A percentile compares a stretch with the other conserved stretches of the same genome.
Conservation (phyloP, 2,888 invertebrate species). For the Parnassius mnemosyne region DNA sequence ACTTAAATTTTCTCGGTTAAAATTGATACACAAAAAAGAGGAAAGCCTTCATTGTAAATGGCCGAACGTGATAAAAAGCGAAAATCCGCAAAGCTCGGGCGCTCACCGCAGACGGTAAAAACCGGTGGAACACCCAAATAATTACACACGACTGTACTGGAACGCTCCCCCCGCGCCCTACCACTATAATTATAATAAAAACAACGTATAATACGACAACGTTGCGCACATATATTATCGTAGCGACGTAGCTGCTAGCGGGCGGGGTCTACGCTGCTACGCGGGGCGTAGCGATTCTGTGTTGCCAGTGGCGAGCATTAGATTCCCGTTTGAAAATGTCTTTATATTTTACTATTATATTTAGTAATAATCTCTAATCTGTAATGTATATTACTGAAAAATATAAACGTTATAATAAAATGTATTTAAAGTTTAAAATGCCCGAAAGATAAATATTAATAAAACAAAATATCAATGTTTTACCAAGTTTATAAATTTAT, state of each 20-base stretch:
- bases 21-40: background rate
- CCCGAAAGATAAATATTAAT: no score
- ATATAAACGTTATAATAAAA: no score
- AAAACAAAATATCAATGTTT: no score
- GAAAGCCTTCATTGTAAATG: background rate
- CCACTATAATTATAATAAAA: slow-evolving; percentile 33
- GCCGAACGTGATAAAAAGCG: slow-evolving; percentile 4
- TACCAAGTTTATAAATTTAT: no score
- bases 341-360: background rate
- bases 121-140: slow-evolving; percentile 16
- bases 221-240: slow-evolving; percentile 29
- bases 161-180: slow-evolving; percentile 16
- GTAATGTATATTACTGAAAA: no score
- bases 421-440: no score
- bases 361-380: no score
- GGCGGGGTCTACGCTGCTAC: slow-evolving; percentile 66
- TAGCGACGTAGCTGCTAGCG: slow-evolving; percentile 43
- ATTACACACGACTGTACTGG: slow-evolving; percentile 20
- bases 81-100: slow-evolving; percentile 11
- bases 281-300: slow-evolving; percentile 52
- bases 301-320: slow-evolving; percentile 43
- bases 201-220: slow-evolving; percentile 35
- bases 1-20: no score
- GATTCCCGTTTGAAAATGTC: slow-evolving; percentile 1
- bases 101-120: slow-evolving; percentile 12